Evolutionary conservation across 2,888 invertebrate genomes (phyloP), one percentile per base, ranked within the genome.

Genomic region (Myopa tessellatipennis): DNA sequence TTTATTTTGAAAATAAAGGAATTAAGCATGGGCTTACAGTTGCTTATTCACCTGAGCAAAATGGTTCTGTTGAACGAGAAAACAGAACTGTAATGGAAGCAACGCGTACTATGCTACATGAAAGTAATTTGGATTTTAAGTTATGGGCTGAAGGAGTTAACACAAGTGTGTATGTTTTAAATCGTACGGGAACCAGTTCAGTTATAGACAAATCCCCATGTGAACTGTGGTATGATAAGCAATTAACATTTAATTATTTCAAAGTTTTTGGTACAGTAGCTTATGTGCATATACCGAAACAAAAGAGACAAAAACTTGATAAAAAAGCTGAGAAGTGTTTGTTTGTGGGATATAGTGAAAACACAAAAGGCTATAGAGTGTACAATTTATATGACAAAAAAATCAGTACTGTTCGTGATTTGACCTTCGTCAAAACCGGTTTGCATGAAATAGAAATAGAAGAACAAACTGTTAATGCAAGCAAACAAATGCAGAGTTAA

Each of bases 211-310:
- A 82, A 78, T 82, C 83, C 69, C 84, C 86, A 45, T 83, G 79
- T 80, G 84, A 86, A 69, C 68, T 83, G n/a, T 85, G 81, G 80
- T 77, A 77, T 80, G 76, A 18, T 50, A 76, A 68, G 76, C 58
- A 65, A 38, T 45, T 63, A 65, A 38, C 45, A 40, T 52, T 73
- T 45, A 10, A 63, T 63, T 75, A 77, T 63, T 68, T 81, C 26
- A 81, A 82, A 67, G 82, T 85, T 63, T 90, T 90, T 85, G 89
- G 89, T 18, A 81, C 82, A n/a, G 78, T 83, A 77, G 84, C 83
- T 14, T 84, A 84, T 80, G 83, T 83, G n/a, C 86, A 87, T 77
- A 80, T 88, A 67, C 86, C 87, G 0, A 85, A 87, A 78, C 81
- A 86, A 77, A 85, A 83, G 77, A 78, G 85, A 67, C 70, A 50